Conservation (phyloP, 2,797 vertebrate species). For the Falco biarmicus region DNA sequence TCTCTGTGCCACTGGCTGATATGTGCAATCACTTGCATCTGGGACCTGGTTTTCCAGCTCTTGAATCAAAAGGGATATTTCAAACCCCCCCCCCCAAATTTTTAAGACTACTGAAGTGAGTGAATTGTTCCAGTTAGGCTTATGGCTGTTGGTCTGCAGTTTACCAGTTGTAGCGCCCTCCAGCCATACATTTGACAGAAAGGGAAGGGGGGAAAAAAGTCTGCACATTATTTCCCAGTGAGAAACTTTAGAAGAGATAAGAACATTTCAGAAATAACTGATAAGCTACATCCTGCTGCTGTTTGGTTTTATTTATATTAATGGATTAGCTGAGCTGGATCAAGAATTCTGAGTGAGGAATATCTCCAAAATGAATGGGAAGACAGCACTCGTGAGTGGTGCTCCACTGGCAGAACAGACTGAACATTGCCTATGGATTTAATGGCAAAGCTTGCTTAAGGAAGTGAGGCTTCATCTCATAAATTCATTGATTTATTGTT, state of each 20-base stretch:
- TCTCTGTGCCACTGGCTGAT: background rate
- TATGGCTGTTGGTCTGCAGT: background rate
- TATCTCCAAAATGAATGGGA: background rate
- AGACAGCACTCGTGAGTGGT: background rate
- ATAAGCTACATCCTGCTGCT: conserved; percentile 34
- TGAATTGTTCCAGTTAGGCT: background rate
- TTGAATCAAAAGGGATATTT: background rate
- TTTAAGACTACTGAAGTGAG: background rate
- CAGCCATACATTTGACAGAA: background rate
- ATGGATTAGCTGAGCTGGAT: background rate
- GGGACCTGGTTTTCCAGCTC: background rate
- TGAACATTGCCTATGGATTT: background rate
- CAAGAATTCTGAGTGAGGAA: conserved; percentile 5
- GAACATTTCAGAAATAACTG: conserved; percentile 46
- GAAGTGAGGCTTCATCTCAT: background rate
- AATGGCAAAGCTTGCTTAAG: background rate
- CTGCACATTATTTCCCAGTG: background rate
- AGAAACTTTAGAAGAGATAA: conserved; percentile 37
- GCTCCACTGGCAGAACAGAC: background rate
- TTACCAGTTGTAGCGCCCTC: background rate
- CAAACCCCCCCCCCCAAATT: background rate
- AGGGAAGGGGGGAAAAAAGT: background rate
- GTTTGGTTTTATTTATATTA: conserved; percentile 34
- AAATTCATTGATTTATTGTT: background rate
- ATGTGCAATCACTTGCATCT: background rate